Evolutionary conservation across 1,140 invertebrate species (phyloP).

Genomic region (Gonioctena quinquepunctata): DNA sequence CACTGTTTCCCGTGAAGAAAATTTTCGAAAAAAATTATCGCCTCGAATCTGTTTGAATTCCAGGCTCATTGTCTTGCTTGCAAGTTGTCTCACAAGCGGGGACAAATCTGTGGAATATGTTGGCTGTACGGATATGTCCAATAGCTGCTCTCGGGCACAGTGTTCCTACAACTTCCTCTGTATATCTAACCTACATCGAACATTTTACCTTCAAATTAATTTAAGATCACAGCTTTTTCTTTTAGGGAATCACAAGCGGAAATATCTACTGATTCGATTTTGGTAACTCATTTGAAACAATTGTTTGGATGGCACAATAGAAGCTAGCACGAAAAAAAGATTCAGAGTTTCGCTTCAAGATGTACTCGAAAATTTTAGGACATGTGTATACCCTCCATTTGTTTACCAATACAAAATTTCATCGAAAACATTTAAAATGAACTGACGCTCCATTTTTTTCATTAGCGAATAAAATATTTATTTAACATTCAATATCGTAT

Average conservation of each 20-base stretch:
- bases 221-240: slow-evolving; percentile 19
- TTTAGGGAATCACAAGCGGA: slow-evolving; percentile 15
- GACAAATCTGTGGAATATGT: slow-evolving; percentile 21
- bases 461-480: too few species aligned
- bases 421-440: too few species aligned
- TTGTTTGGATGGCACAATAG: not conserved
- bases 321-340: not conserved
- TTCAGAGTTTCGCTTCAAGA: not conserved
- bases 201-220: slow-evolving; percentile 18
- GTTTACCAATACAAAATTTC: too few species aligned
- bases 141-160: slow-evolving; percentile 6
- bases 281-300: not conserved
- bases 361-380: too few species aligned
- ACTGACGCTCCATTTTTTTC: too few species aligned
- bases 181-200: slow-evolving; percentile 19
- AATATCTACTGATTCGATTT: slow-evolving; percentile 12
- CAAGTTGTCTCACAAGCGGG: slow-evolving; percentile 31
- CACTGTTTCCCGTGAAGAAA: not conserved
- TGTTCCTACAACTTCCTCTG: not conserved
- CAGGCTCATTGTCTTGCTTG: slow-evolving; percentile 10
- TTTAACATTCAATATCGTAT: too few species aligned
- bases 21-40: not conserved
- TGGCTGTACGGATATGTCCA: slow-evolving; percentile 10
- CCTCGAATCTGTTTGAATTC: not conserved
- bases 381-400: too few species aligned